These are phyloP conservation scores for Lochmaea capreae DNA, from an alignment of 2,888 invertebrate genomes.

Conservation along the genomic window DNA sequence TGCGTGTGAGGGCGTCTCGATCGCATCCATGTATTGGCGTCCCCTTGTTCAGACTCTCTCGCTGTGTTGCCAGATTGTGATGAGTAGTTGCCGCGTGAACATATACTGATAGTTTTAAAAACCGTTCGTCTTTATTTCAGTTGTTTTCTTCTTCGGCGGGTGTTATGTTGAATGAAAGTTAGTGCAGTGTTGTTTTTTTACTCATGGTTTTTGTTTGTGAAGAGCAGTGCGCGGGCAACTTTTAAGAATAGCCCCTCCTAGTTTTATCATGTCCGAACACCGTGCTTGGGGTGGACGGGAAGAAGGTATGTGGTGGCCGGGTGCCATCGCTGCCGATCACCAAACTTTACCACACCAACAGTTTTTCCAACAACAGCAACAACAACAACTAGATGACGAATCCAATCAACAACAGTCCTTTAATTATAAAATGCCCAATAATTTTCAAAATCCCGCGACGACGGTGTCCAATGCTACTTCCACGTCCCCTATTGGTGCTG, in stretches of 20 bases:
- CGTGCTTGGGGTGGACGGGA: slow-evolving; percentile 75
- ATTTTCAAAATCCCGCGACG: slow-evolving; percentile 80
- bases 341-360: slow-evolving; percentile 56
- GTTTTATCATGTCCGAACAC: slow-evolving; percentile 72
- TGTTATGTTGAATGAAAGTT: slow-evolving; percentile 35
- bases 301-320: slow-evolving; percentile 73
- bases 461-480: slow-evolving; percentile 74
- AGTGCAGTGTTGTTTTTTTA: slow-evolving; percentile 36
- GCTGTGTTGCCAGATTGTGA: slow-evolving; percentile 67
- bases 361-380: slow-evolving; percentile 59
- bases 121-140: slow-evolving; percentile 30
- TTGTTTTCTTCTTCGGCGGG: slow-evolving; percentile 39
- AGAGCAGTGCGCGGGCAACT: slow-evolving; percentile 49
- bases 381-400: slow-evolving; percentile 67
- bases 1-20: slow-evolving; percentile 64
- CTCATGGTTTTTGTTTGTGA: slow-evolving; percentile 47
- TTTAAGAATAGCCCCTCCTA: slow-evolving; percentile 39
- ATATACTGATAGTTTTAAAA: slow-evolving; percentile 37
- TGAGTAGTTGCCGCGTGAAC: slow-evolving; percentile 58
- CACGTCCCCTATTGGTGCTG: slow-evolving; percentile 69
- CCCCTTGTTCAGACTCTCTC: slow-evolving; percentile 55
- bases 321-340: slow-evolving; percentile 67
- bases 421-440: slow-evolving; percentile 88
- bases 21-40: slow-evolving; percentile 63
- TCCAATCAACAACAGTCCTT: slow-evolving; percentile 77